Conservation (phyloP, 2,888 invertebrate genomes). For the Ophion slaviceki region DNA sequence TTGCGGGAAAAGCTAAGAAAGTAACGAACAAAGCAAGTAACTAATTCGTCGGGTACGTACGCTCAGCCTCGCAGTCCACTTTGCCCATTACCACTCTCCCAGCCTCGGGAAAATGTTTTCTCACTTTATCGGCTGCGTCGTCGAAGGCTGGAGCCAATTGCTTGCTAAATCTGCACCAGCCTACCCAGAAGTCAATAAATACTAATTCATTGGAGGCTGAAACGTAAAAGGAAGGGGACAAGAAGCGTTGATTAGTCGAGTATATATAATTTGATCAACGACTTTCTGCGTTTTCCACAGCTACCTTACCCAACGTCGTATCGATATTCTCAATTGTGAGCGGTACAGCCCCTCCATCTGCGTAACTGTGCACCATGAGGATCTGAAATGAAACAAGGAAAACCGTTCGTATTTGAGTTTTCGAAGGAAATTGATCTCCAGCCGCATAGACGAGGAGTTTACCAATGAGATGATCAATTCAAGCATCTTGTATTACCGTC, state of each 20-base stretch:
- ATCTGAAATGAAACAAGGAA: slow-evolving; percentile 62
- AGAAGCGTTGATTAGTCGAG: neutral
- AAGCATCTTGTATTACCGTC: too few relatives aligned
- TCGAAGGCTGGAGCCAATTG: slow-evolving; percentile 98
- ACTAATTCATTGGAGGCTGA: slow-evolving; percentile 97
- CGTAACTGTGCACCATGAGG: slow-evolving; percentile 86
- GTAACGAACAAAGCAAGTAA: neutral
- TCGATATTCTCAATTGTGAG: slow-evolving; percentile 93
- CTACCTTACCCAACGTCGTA: slow-evolving; percentile 90
- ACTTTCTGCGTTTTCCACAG: neutral
- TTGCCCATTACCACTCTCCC: slow-evolving; percentile 97
- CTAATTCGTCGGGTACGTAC: slow-evolving; percentile 81
- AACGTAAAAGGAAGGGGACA: slow-evolving; percentile 81
- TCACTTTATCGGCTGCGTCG: slow-evolving; percentile 95
- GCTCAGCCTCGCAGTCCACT: slow-evolving; percentile 98
- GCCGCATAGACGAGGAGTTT: neutral
- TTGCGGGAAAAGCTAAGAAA: neutral
- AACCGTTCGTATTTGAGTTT: neutral
- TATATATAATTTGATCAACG: neutral
- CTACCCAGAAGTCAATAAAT: slow-evolving; percentile 99
- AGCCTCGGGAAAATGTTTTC: slow-evolving; percentile 90
- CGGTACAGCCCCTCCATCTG: slow-evolving; percentile 92
- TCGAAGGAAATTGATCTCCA: neutral
- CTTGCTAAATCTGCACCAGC: slow-evolving; percentile 99
- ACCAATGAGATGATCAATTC: neutral